These are phyloP conservation scores for Drosophila orosa DNA, from an alignment of 1,140 invertebrate genomes.

Conservation along the genomic window DNA sequence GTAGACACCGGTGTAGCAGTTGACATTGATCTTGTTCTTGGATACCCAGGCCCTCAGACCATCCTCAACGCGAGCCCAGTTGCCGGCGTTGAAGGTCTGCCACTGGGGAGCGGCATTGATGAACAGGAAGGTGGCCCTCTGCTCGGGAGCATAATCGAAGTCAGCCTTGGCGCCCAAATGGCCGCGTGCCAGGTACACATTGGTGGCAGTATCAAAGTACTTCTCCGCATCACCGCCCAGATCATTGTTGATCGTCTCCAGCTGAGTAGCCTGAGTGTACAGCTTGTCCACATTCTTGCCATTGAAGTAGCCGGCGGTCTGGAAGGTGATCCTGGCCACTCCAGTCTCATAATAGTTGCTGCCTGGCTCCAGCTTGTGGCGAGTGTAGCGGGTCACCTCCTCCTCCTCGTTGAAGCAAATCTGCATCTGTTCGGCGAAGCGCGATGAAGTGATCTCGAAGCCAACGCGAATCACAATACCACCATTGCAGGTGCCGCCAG, in stretches of 20 bases:
- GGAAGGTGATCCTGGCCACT: conserved; percentile 82
- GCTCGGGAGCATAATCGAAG: conserved; percentile 87
- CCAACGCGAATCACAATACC: conserved; percentile 75
- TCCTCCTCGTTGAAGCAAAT: conserved; percentile 84
- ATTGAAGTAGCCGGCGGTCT: conserved; percentile 71
- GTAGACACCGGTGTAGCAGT: conserved; percentile 87
- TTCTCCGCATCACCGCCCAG: conserved; percentile 69
- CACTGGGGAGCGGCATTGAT: conserved; percentile 88
- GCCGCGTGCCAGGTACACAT: conserved; percentile 86
- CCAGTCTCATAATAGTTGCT: conserved; percentile 77
- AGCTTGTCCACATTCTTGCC: conserved; percentile 78
- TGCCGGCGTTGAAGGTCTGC: conserved; percentile 88
- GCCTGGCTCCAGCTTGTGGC: conserved; percentile 71
- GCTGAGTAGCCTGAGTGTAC: conserved; percentile 78
- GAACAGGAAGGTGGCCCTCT: conserved; percentile 88
- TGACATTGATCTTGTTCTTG: conserved; percentile 81
- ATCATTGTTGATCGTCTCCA: conserved; percentile 68
- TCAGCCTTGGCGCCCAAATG: conserved; percentile 89
- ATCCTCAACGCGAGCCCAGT: conserved; percentile 86
- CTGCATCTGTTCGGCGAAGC: conserved; percentile 83
- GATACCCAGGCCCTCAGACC: conserved; percentile 84
- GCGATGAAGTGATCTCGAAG: conserved; percentile 63
- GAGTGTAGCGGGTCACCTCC: conserved; percentile 84
- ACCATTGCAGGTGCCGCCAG: conserved; percentile 73
- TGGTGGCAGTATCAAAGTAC: conserved; percentile 61